Evolutionary conservation across 2,797 vertebrate genomes (phyloP).

Genomic region (Pseudochirops cupreus): DNA sequence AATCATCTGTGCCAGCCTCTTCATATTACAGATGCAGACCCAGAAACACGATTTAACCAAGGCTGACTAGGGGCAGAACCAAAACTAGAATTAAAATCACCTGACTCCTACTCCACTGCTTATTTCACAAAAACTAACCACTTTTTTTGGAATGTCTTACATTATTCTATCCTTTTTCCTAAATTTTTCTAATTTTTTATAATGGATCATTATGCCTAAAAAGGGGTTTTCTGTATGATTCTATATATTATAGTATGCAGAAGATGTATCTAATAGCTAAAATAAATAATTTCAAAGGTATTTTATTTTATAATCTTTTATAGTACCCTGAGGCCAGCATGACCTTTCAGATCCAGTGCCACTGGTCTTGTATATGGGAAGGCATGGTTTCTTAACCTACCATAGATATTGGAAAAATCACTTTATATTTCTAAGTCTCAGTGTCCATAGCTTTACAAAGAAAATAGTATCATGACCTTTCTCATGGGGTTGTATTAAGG

Average conservation of each 20-base stretch:
- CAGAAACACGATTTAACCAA: background rate
- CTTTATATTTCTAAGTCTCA: background rate
- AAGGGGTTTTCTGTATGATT: background rate
- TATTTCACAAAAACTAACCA: background rate
- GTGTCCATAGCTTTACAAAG: background rate
- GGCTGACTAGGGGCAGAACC: background rate
- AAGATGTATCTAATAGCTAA: background rate
- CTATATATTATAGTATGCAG: background rate
- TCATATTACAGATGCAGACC: background rate
- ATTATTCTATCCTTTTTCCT: background rate
- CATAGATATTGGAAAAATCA: background rate
- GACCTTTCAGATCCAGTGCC: background rate
- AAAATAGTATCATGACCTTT: background rate
- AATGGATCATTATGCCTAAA: background rate
- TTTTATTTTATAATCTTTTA: background rate
- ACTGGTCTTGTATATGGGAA: background rate
- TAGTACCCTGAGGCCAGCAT: background rate
- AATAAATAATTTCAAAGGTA: background rate
- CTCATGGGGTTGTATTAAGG: background rate
- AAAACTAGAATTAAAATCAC: background rate
- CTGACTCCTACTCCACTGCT: background rate
- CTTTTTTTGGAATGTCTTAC: background rate
- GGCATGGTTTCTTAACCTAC: background rate
- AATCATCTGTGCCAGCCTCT: background rate
- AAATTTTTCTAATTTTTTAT: background rate